Conservation (phyloP, 92 coral and sea anemone species). For the Phymanthus crucifer region DNA sequence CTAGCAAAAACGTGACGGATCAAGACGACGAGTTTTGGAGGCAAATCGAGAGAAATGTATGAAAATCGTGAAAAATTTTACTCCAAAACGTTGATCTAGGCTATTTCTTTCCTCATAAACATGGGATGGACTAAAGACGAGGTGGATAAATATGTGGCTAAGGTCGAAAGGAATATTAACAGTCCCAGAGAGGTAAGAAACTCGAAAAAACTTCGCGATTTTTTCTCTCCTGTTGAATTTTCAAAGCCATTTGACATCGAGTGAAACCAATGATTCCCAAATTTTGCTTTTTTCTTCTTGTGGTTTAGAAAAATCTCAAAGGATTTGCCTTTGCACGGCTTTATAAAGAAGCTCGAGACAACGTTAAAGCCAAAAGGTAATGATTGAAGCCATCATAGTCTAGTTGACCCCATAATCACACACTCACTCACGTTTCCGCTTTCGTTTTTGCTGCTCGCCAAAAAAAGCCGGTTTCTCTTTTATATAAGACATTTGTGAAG, state of each 20-base stretch:
- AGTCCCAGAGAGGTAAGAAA: slow-evolving; percentile 72
- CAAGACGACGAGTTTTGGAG: slow-evolving; percentile 2
- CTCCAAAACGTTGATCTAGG: neutral
- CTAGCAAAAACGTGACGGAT: slow-evolving; percentile 23
- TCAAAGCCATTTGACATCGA: neutral
- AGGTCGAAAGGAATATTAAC: slow-evolving; percentile 61
- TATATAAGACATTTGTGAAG: neutral
- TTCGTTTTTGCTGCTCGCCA: neutral
- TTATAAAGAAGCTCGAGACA: slow-evolving; percentile 81
- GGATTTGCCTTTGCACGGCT: slow-evolving; percentile 92
- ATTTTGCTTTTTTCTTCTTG: slow-evolving; percentile 6
- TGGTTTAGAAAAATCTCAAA: slow-evolving; percentile 82
- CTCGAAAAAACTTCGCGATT: neutral
- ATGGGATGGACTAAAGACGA: slow-evolving; percentile 90
- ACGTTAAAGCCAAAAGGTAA: slow-evolving; percentile 79
- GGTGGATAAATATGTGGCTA: slow-evolving; percentile 84
- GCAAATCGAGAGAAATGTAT: neutral
- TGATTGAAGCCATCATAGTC: slow-evolving; percentile 27
- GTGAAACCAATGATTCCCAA: neutral
- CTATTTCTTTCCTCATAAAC: neutral
- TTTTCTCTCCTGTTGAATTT: neutral
- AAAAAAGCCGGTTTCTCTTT: slow-evolving; percentile 15
- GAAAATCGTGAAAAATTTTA: slow-evolving; percentile 4
- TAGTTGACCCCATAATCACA: neutral
- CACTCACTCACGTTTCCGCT: neutral